Evolutionary conservation across 1,140 invertebrate genomes (phyloP).

Genomic region (Hyposmocoma kahamanoa): DNA sequence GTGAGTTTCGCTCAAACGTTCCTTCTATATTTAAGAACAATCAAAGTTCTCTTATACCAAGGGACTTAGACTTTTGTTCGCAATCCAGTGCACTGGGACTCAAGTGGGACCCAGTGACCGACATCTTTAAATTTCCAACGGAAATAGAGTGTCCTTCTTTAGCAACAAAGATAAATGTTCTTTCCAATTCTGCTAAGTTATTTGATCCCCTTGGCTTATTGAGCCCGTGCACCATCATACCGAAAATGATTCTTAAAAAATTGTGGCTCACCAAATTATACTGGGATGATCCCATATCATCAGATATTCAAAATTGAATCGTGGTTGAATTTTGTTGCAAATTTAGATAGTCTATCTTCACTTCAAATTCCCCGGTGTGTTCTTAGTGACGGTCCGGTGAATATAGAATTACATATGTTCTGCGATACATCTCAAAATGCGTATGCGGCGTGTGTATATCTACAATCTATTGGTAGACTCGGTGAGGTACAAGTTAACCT

Average conservation of each 20-base stretch:
- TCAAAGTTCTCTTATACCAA: background rate
- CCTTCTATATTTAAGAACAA: background rate
- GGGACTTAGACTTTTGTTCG: slow-evolving; percentile 5
- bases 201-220: background rate
- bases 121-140: background rate
- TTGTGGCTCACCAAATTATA: background rate
- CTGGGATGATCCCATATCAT: background rate
- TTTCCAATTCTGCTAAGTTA: background rate
- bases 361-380: background rate
- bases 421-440: slow-evolving; percentile 5
- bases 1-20: slow-evolving; percentile 23
- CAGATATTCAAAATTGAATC: background rate
- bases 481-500: background rate
- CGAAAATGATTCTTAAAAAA: background rate
- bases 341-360: background rate
- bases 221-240: background rate
- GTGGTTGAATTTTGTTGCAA: background rate
- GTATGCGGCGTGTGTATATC: slow-evolving; percentile 27
- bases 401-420: background rate
- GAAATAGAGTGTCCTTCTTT: background rate
- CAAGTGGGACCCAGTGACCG: background rate
- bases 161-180: background rate
- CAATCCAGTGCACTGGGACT: slow-evolving; percentile 8
- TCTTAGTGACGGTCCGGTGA: background rate
- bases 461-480: slow-evolving; percentile 10